These are phyloP conservation scores for Synanthedon formicaeformis DNA, from an alignment of 2,888 invertebrate genomes.

Conservation along the genomic window DNA sequence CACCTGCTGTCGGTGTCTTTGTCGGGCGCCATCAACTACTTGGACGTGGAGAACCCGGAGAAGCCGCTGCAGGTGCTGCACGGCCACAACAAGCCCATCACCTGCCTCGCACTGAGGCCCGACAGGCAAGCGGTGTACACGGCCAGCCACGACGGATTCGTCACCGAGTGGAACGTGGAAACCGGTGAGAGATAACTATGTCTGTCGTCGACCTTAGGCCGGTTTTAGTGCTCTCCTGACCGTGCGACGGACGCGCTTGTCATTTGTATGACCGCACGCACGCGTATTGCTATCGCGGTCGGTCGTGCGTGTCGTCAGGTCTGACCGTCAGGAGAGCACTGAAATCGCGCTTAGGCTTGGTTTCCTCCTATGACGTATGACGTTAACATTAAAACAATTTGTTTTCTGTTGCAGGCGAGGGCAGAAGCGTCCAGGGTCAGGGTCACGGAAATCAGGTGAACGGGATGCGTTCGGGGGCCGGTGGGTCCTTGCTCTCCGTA, in stretches of 20 bases:
- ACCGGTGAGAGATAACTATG: constrained; percentile 64
- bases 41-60: constrained; percentile 87
- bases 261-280: too few species aligned
- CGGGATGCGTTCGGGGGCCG: constrained; percentile 81
- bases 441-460: constrained; percentile 98
- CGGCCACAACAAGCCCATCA: constrained; percentile 99
- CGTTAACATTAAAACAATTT: neutral
- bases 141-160: constrained; percentile 92
- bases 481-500: constrained; percentile 80
- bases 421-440: constrained; percentile 82
- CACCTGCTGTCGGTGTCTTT: constrained; percentile 91
- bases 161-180: constrained; percentile 85
- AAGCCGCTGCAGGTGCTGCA: constrained; percentile 85
- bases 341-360: too few species aligned
- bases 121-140: constrained; percentile 86
- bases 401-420: constrained; percentile 72
- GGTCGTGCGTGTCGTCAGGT: too few species aligned
- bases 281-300: too few species aligned
- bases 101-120: constrained; percentile 83
- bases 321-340: too few species aligned
- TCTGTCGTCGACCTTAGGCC: too few species aligned
- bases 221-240: too few species aligned
- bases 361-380: neutral
- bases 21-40: constrained; percentile 95
- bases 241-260: too few species aligned